Conservation (phyloP, 2,113 vertebrate genomes). For the Melanocharis versteri region DNA sequence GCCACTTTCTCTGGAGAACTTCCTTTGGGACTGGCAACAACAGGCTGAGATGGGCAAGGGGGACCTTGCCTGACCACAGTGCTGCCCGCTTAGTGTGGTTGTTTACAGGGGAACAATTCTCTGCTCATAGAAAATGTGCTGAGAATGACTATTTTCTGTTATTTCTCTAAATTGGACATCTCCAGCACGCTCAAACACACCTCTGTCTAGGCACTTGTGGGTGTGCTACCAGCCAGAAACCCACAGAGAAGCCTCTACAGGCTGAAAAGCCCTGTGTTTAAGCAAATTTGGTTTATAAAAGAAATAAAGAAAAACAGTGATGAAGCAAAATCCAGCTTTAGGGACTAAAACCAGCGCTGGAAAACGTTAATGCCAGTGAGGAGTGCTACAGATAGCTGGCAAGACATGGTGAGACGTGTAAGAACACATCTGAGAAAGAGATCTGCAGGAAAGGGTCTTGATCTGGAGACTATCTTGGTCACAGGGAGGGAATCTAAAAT, state of each 20-base stretch:
- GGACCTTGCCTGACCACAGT: background rate
- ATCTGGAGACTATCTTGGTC: background rate
- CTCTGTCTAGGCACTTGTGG: background rate
- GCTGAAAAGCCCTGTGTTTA: background rate
- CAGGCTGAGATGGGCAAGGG: background rate
- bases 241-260: background rate
- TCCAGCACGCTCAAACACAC: background rate
- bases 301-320: background rate
- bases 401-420: background rate
- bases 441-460: background rate
- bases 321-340: background rate
- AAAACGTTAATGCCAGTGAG: background rate
- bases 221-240: background rate
- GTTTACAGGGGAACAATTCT: background rate
- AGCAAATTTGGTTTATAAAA: background rate
- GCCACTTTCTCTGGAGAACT: slow-evolving; percentile 17
- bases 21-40: background rate
- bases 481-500: background rate
- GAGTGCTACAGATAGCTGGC: background rate
- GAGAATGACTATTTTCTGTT: background rate
- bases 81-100: background rate
- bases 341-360: background rate
- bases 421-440: background rate
- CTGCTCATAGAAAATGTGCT: background rate
- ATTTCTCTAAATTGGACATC: background rate